Evolutionary conservation across 2,888 invertebrate species (phyloP).

Genomic region (Antitype chi): DNA sequence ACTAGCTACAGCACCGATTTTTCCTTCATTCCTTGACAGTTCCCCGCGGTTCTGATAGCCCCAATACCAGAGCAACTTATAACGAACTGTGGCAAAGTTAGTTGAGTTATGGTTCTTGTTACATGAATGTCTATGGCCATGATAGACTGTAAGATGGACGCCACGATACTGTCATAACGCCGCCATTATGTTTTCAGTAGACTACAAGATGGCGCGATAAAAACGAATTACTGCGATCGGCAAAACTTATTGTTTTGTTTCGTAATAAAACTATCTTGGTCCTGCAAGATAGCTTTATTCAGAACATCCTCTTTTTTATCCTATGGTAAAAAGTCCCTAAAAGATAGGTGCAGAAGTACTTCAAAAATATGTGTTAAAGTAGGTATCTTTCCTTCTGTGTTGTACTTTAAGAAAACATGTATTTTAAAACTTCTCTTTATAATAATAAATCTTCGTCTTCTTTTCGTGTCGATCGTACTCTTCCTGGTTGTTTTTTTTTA

Average conservation of each 20-base stretch:
- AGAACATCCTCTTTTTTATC: no score
- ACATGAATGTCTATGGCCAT: neutral
- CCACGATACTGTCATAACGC: slow-evolving; percentile 32
- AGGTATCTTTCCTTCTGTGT: neutral
- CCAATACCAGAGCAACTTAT: slow-evolving; percentile 20
- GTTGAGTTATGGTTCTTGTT: slow-evolving; percentile 39
- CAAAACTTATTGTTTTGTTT: neutral
- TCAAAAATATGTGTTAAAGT: neutral
- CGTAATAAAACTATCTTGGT: neutral
- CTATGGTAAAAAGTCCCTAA: neutral
- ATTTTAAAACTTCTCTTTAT: no score
- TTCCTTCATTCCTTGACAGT: neutral
- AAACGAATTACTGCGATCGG: neutral
- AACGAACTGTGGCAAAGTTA: slow-evolving; percentile 37
- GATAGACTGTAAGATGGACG: slow-evolving; percentile 24
- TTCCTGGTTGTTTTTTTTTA: neutral
- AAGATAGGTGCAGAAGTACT: neutral
- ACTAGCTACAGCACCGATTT: neutral
- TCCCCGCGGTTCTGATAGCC: neutral
- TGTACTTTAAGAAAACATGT: neutral
- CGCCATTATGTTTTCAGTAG: slow-evolving; percentile 25
- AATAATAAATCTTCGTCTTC: neutral
- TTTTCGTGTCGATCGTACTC: neutral
- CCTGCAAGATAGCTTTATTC: no score
- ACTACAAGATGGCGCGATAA: slow-evolving; percentile 2